A percentile compares a stretch with the other conserved stretches of the same genome.
These are phyloP conservation scores for Protophormia terraenovae DNA, from an alignment of 2,888 invertebrate species.

Conservation along the genomic window DNA sequence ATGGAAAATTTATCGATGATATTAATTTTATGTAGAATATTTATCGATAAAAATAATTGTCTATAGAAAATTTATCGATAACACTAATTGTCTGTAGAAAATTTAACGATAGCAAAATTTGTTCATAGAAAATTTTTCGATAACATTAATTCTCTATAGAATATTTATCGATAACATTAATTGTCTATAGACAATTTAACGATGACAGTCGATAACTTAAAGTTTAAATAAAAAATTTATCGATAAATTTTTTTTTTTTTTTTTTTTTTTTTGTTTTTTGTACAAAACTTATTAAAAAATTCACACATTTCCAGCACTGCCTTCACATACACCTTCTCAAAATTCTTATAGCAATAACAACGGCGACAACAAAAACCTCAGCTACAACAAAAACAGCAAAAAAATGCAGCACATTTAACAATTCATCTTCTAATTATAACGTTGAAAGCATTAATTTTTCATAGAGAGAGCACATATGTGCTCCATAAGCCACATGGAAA, in stretches of 20 bases:
- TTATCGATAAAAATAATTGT: not conserved
- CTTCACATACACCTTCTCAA: not conserved
- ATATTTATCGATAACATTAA: not conserved
- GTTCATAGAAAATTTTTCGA: not conserved
- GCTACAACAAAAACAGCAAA: not conserved
- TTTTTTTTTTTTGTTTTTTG: not conserved
- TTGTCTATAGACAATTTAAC: too few relatives aligned
- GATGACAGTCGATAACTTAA: too few relatives aligned
- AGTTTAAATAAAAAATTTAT: not conserved
- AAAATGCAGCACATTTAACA: conserved; percentile 70
- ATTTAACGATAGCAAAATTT: not conserved
- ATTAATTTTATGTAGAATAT: not conserved
- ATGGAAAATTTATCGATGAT: not conserved
- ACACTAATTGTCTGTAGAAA: not conserved
- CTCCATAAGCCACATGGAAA: not conserved
- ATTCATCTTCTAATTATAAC: conserved; percentile 80
- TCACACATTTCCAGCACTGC: not conserved
- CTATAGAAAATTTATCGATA: not conserved
- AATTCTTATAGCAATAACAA: not conserved
- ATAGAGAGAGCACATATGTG: conserved; percentile 60
- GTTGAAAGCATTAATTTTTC: conserved; percentile 79
- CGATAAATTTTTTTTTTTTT: not conserved
- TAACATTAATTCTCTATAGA: not conserved
- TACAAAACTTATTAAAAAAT: not conserved
- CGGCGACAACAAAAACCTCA: not conserved